These are phyloP conservation scores for Enteromius viviparus DNA, from an alignment of 2,797 vertebrate genomes.

Conservation along the genomic window DNA sequence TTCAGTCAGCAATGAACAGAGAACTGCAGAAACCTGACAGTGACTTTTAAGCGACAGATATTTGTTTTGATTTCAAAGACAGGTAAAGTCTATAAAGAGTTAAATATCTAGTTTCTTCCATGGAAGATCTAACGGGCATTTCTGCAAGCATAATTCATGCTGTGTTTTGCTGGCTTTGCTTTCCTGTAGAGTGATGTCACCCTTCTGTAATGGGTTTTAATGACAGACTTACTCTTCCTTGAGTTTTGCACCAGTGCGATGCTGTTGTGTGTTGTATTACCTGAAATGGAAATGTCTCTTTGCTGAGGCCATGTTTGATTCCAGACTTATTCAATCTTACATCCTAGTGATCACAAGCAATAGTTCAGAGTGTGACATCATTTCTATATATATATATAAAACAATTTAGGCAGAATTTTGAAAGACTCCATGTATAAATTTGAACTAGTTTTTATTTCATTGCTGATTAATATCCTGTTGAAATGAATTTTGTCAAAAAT, in stretches of 20 bases:
- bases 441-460: neutral
- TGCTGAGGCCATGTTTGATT: neutral
- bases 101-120: neutral
- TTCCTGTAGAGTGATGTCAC: neutral
- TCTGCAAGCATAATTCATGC: neutral
- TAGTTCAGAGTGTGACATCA: neutral
- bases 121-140: neutral
- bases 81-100: neutral
- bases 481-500: neutral
- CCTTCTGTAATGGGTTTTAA: neutral
- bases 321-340: neutral
- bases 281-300: neutral
- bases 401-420: neutral
- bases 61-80: neutral
- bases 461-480: neutral
- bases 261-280: neutral
- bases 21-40: neutral
- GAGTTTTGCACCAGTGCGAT: neutral
- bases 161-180: neutral
- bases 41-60: neutral
- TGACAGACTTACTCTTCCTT: neutral
- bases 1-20: constrained; percentile 24
- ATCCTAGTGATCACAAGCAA: neutral
- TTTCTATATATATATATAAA: neutral
- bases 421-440: neutral